Conservation (phyloP, 2,797 vertebrate species). For the Anableps anableps region DNA sequence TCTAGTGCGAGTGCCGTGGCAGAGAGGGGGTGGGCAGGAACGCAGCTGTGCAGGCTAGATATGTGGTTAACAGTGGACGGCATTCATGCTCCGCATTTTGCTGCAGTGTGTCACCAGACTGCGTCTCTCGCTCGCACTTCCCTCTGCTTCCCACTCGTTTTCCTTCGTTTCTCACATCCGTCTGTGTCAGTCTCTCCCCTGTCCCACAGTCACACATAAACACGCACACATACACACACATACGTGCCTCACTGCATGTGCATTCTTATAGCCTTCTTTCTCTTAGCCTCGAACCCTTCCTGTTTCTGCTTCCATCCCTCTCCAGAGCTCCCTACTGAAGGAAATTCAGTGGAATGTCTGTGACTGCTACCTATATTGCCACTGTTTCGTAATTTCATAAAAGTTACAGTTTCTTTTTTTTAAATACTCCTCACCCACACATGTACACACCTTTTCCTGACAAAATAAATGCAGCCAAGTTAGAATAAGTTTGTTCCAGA, state of each 20-base stretch:
- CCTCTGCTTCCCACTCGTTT: slow-evolving; percentile 49
- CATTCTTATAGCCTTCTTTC: slow-evolving; percentile 17
- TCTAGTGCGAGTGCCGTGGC: slow-evolving; percentile 22
- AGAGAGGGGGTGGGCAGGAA: slow-evolving; percentile 37
- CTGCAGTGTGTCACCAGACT: slow-evolving; percentile 72
- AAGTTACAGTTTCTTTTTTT: slow-evolving; percentile 56
- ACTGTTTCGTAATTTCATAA: slow-evolving; percentile 38
- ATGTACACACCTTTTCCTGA: slow-evolving; percentile 4
- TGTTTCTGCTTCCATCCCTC: slow-evolving; percentile 1
- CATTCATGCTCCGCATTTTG: slow-evolving; percentile 76
- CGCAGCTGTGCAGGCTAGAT: slow-evolving; percentile 74
- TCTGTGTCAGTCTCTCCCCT: slow-evolving; percentile 52
- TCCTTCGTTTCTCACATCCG: slow-evolving; percentile 49
- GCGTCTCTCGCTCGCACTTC: slow-evolving; percentile 34
- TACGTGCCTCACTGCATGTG: slow-evolving; percentile 44
- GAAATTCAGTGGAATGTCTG: slow-evolving; percentile 45
- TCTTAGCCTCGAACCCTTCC: neutral
- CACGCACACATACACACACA: slow-evolving; percentile 32
- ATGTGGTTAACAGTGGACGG: slow-evolving; percentile 74
- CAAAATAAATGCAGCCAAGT: slow-evolving; percentile 33
- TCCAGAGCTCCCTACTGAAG: slow-evolving; percentile 46
- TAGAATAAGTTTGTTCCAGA: slow-evolving; percentile 49
- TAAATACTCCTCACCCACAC: slow-evolving; percentile 52
- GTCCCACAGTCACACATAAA: slow-evolving; percentile 18
- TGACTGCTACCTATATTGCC: slow-evolving; percentile 35